Evolutionary conservation across 2,888 invertebrate genomes (phyloP).

Genomic region (Acleris literana): DNA sequence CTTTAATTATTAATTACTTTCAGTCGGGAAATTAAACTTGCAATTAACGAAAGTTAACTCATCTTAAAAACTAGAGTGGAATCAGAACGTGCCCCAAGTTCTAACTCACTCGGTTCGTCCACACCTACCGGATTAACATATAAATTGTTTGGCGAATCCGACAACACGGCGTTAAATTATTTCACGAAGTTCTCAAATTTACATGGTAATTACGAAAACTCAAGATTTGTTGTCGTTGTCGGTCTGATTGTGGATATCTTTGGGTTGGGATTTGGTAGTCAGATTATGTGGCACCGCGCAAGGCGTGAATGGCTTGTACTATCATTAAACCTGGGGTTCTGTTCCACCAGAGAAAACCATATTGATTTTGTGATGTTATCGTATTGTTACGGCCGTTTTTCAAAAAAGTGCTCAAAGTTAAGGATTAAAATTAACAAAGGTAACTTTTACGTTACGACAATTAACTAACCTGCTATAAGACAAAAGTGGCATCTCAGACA

Average conservation of each 20-base stretch:
- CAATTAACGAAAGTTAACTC: conserved; percentile 2
- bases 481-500: too few relatives aligned
- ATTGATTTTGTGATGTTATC: too few relatives aligned
- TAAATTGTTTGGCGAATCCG: conserved; percentile 81
- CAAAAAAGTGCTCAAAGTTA: too few relatives aligned
- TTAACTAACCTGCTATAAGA: too few relatives aligned
- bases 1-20: too few relatives aligned
- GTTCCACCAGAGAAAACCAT: too few relatives aligned
- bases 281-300: conserved; percentile 27
- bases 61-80: conserved; percentile 8
- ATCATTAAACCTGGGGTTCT: too few relatives aligned
- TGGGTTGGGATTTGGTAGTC: conserved; percentile 36
- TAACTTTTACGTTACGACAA: too few relatives aligned
- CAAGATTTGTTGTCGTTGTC: conserved; percentile 75
- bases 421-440: too few relatives aligned
- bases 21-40: not conserved
- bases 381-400: too few relatives aligned
- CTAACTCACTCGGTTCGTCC: conserved; percentile 60
- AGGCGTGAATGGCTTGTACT: not conserved
- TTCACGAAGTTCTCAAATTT: conserved; percentile 81
- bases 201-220: conserved; percentile 83
- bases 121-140: conserved; percentile 79
- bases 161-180: conserved; percentile 81
- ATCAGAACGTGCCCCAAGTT: conserved; percentile 10
- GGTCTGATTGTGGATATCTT: conserved; percentile 66